Base-by-base conservation (phyloP, 2,113 vertebrate species). In the Scopus umbretta region DNA sequence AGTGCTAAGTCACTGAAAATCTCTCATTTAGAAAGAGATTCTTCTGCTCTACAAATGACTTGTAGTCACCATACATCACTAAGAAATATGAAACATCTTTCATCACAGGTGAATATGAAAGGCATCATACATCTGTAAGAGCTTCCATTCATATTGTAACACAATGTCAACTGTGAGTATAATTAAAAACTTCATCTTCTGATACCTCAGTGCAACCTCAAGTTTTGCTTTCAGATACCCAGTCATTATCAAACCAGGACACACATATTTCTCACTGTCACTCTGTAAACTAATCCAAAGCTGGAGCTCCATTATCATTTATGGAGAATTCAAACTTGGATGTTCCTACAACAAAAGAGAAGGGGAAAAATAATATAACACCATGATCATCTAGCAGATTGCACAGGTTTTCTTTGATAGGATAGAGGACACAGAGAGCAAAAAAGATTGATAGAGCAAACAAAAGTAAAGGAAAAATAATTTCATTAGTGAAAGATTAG, bases 351-450 rank as follows among this genome's bases (percentile, higher is more conserved):
- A 22, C 7, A 45, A n/a, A 38, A n/a, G 50, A 13, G 3, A 11
- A 8, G 3, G 4, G 1, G 8, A 49, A 82, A 73, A 27, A 16
- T 27, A 43, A 29, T n/a, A 16, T 9, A 29, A 30, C 0, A 2
- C 9, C 20, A 40, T 43, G 11, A 30, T 40, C 15, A 52, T 49
- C 9, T 47, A 36, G 14, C 6, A 71, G 14, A 21, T 34, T 75
- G 13, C 13, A 30, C 3, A 61, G 34, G 15, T 29, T 71, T 87
- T 79, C 5, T 63, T 56, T 56, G 13, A 42, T 32, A 58, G 34
- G 68, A 76, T 52, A 36, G 11, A 72, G 23, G 18, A 43, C 6
- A 47, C 4, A 20, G 23, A 71, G 6, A 84, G 7, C 6, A 55
- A 87, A 85, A 81, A 80, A 19, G 9, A 71, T 49, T 67, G 8